Evolutionary conservation across 2,797 vertebrate species (phyloP).

Genomic region (Centroberyx gerrardi): DNA sequence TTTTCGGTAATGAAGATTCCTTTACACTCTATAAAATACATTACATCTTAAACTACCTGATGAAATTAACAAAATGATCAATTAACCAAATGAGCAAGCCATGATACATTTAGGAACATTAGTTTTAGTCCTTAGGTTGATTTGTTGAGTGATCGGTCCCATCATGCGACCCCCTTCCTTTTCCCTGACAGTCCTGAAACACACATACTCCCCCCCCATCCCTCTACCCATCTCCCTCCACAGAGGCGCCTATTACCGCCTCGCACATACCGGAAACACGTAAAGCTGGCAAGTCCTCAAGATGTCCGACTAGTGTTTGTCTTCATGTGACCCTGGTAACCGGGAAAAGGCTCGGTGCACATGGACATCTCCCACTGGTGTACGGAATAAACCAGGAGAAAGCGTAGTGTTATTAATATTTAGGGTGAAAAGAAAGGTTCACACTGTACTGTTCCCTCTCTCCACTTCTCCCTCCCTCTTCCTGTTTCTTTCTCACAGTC

Average conservation of each 20-base stretch:
- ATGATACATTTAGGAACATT: neutral
- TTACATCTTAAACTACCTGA: constrained; percentile 46
- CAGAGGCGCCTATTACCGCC: constrained; percentile 24
- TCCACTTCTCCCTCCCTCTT: constrained; percentile 40
- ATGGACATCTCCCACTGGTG: constrained; percentile 55
- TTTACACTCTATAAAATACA: constrained; percentile 43
- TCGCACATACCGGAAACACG: constrained; percentile 32
- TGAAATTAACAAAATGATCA: constrained; percentile 40
- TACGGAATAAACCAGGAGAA: constrained; percentile 58
- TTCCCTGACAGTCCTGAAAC: constrained; percentile 52
- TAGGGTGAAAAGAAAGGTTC: constrained; percentile 51
- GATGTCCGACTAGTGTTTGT: constrained; percentile 43
- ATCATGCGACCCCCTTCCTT: constrained; percentile 16
- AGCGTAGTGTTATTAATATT: constrained; percentile 53
- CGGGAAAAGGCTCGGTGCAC: constrained; percentile 52
- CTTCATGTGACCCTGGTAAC: constrained; percentile 52
- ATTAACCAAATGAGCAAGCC: constrained; percentile 36
- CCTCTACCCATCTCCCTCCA: neutral
- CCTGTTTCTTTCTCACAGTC: constrained; percentile 61
- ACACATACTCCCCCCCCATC: neutral
- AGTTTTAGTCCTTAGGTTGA: neutral
- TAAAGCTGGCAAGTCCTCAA: constrained; percentile 13
- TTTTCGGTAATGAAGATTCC: constrained; percentile 34
- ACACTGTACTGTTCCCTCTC: constrained; percentile 57
- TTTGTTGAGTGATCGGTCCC: constrained; percentile 35